phyloP scores from a whole-genome alignment of 1,140 invertebrate genomes.

The Mesaphorura yosii region DNA sequence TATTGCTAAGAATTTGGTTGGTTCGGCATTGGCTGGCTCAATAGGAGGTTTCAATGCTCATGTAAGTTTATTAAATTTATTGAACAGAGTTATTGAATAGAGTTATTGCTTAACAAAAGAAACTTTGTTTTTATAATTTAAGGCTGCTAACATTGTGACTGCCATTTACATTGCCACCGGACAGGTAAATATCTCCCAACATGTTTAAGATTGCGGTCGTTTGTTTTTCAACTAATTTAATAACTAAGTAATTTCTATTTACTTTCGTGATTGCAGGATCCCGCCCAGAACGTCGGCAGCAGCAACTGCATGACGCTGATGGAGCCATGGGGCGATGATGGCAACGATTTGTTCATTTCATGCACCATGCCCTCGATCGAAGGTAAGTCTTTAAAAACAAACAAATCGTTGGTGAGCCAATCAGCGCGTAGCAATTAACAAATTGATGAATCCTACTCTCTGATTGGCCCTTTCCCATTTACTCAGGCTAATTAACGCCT shows the following conservation, averaged over 20 bases:
- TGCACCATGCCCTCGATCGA: constrained; percentile 98
- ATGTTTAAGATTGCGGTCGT: not conserved
- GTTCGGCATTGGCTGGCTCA: constrained; percentile 87
- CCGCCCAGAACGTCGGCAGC: constrained; percentile 91
- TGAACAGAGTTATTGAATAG: too few species aligned
- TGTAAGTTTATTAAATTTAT: too few species aligned
- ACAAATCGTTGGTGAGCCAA: too few species aligned
- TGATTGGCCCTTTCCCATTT: too few species aligned
- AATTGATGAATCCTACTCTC: too few species aligned
- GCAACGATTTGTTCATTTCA: constrained; percentile 80
- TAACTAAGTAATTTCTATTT: not conserved
- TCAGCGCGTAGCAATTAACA: too few species aligned
- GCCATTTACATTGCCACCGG: constrained; percentile 96
- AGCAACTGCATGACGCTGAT: constrained; percentile 94
- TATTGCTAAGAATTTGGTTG: constrained; percentile 87
- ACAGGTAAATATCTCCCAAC: constrained; percentile 46
- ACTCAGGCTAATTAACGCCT: not conserved
- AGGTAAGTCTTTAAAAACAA: constrained; percentile 24
- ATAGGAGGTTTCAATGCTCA: constrained; percentile 96
- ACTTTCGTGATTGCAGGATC: constrained; percentile 53
- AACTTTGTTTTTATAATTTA: too few species aligned
- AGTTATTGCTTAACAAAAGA: too few species aligned
- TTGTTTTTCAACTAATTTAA: too few species aligned
- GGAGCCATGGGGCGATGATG: constrained; percentile 66
- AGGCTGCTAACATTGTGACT: constrained; percentile 96